These are phyloP conservation scores for Thunnus maccoyii DNA, from an alignment of 2,113 vertebrate genomes.

Conservation along the genomic window DNA sequence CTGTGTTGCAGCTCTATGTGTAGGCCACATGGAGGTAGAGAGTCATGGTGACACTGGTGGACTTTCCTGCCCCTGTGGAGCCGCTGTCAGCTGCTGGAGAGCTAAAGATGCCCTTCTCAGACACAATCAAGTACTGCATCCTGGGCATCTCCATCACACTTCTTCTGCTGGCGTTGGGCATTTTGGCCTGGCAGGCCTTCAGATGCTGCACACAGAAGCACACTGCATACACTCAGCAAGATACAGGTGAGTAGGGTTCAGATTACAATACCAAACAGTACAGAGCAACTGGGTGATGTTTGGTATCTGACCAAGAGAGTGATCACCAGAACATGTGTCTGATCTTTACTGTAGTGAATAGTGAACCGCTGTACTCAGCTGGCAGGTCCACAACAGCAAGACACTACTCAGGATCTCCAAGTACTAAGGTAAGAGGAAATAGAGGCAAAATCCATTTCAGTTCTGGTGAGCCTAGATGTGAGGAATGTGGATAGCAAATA, in stretches of 20 bases:
- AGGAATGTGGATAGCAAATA: neutral
- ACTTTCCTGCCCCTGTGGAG: constrained; percentile 7
- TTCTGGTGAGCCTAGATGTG: neutral
- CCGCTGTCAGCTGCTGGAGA: constrained; percentile 37
- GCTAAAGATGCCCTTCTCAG: constrained; percentile 73
- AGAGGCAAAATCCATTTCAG: neutral
- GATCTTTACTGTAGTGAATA: constrained; percentile 27
- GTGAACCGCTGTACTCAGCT: constrained; percentile 13
- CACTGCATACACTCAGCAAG: constrained; percentile 1
- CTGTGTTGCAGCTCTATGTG: constrained; percentile 16
- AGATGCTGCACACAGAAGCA: constrained; percentile 67
- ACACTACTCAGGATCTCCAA: constrained; percentile 43
- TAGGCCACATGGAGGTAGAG: constrained; percentile 35
- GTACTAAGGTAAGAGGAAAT: constrained; percentile 57
- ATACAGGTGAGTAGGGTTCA: constrained; percentile 58
- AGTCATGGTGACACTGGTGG: constrained; percentile 37
- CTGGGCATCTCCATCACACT: constrained; percentile 78
- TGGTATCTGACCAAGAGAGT: neutral
- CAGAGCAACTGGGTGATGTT: too few relatives aligned
- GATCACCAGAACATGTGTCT: constrained; percentile 4
- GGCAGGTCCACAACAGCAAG: constrained; percentile 17
- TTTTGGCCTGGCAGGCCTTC: constrained; percentile 84
- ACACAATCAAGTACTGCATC: constrained; percentile 78
- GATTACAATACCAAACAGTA: neutral
- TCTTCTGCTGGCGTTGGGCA: constrained; percentile 76